Base-by-base conservation (phyloP, 2,797 vertebrate genomes). In the Lepus oiostolus region DNA sequence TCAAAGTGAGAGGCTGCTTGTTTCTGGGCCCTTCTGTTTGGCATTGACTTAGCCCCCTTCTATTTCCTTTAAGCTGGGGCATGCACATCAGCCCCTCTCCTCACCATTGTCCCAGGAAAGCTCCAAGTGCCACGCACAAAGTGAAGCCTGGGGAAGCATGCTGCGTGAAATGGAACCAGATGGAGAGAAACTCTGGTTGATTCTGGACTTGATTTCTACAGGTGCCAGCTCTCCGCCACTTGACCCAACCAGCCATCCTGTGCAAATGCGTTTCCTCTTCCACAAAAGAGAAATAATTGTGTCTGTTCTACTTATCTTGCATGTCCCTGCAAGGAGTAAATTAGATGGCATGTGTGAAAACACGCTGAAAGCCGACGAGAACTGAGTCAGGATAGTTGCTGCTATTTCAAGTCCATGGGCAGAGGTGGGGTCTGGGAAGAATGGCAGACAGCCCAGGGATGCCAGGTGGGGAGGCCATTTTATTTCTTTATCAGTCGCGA, bases 401-500 rank as follows among this genome's bases (percentile, higher is more conserved):
- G 28, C 81, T n/a, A 2, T 81, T 91, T 94, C 14, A 13, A 10
- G 3, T 67, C 30, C 38, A 28, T 0, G 5, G 28, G 2, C 19
- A 52, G 50, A 90, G 80, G 60, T 19, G 28, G 77, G 76, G 50
- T 52, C 17, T 21, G 42, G 54, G 84, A 16, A 90, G 80, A 79
- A 26, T 35, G 75, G 70, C 74, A 52, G 83, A 32, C 2, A 75
- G 80, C 83, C 75, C 58, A 47, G 77, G 32, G 42, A 4, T 16
- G 79, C 7, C 0, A 13, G 42, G 52, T 1, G 1, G 62, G 38
- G 58, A 87, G 30, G 76, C 52, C 9, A n/a, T 24, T 81, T 50
- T 83, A 42, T 50, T 85, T 95, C 72, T 68, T 83, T 65, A 71
- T 71, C 88, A 75, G 21, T 26, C 54, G 63, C 50, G 60, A 92